phyloP scores from a whole-genome alignment of 2,113 vertebrate genomes.

The Progne subis region DNA sequence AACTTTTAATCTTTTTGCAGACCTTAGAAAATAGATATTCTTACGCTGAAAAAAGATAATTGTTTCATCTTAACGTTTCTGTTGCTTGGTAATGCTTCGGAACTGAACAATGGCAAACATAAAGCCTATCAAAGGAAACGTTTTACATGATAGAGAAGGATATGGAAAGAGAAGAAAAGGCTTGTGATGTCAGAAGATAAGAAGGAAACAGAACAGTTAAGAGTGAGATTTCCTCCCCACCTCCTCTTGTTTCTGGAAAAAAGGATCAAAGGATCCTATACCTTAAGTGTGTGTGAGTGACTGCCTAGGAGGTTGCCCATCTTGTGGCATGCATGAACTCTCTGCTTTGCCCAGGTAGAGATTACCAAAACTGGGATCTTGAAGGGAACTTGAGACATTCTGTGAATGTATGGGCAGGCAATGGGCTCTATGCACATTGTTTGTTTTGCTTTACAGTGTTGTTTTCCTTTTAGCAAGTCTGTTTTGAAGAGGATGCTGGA shows the following conservation, averaged over 20 bases:
- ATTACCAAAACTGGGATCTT: background rate
- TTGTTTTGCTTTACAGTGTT: background rate
- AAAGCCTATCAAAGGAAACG: background rate
- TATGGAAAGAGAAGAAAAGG: background rate
- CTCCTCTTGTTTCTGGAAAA: background rate
- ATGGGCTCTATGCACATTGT: background rate
- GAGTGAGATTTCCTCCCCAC: background rate
- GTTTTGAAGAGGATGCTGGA: background rate
- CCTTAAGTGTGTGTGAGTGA: background rate
- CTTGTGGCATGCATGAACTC: background rate
- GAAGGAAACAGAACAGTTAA: background rate
- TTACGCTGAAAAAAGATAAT: background rate
- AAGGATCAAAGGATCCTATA: background rate
- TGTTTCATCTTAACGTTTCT: background rate
- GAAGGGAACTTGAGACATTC: background rate
- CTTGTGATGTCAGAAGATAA: background rate
- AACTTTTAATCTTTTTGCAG: background rate
- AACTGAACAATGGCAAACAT: background rate
- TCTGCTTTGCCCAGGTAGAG: background rate
- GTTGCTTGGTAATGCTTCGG: background rate
- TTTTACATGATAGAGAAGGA: background rate
- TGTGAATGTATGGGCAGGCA: fast-evolving
- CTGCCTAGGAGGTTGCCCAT: background rate
- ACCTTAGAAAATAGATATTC: background rate
- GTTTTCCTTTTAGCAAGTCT: background rate